phyloP scores from a whole-genome alignment of 1,140 invertebrate species.

The Eriocheir sinensis region DNA sequence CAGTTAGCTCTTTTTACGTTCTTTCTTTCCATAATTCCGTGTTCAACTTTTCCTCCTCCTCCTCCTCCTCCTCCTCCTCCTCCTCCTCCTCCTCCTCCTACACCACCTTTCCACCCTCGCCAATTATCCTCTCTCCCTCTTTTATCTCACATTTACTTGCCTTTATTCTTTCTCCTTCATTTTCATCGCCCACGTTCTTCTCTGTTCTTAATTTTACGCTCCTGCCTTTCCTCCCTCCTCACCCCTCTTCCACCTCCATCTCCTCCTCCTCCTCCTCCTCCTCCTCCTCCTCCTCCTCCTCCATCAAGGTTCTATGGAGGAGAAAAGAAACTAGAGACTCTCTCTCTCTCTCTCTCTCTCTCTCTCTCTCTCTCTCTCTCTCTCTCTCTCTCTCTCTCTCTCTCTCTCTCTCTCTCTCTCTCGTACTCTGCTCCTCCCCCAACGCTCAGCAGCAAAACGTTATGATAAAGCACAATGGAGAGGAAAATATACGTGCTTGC shows the following conservation, averaged over 20 bases:
- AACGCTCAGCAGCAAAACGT: not conserved
- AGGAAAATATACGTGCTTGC: slow-evolving; percentile 10
- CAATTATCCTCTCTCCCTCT: not conserved
- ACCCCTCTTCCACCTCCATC: not conserved
- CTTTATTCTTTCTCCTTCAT: not conserved
- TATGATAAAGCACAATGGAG: not conserved
- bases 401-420: too few relatives aligned
- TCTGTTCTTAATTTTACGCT: not conserved
- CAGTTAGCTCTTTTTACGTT: not conserved
- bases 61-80: not conserved
- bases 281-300: not conserved
- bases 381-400: too few relatives aligned
- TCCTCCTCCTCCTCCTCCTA: not conserved
- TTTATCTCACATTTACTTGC: not conserved
- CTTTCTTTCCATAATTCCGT: not conserved
- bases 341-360: too few relatives aligned
- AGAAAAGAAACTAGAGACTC: not conserved
- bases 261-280: not conserved
- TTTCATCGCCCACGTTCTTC: not conserved
- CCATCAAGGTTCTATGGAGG: not conserved
- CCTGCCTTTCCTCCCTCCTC: too few relatives aligned
- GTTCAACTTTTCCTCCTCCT: not conserved
- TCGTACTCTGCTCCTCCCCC: not conserved
- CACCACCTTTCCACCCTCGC: not conserved
- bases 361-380: too few relatives aligned